These are phyloP conservation scores for Mormyrus lacerda DNA, from an alignment of 2,113 vertebrate genomes.

Conservation along the genomic window DNA sequence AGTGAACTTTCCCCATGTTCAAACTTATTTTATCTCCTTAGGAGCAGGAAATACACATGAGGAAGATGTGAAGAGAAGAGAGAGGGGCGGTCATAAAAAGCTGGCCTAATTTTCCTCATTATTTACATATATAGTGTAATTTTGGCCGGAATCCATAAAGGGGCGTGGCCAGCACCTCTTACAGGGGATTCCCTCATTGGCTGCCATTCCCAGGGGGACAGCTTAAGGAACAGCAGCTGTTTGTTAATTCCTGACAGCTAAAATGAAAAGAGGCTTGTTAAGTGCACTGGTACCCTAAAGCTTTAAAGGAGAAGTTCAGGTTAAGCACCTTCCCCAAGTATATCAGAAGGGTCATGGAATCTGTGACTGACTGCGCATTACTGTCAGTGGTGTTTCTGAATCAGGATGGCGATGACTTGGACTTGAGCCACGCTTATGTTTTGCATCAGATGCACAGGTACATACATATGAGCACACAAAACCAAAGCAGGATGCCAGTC, in stretches of 20 bases:
- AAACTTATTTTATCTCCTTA: slow-evolving; percentile 14
- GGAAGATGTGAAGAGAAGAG: slow-evolving; percentile 12
- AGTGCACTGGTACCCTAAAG: background rate
- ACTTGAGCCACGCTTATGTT: background rate
- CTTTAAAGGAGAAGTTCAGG: background rate
- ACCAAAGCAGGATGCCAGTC: background rate
- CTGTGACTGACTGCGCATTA: background rate
- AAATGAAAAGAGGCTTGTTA: background rate
- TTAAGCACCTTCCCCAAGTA: background rate
- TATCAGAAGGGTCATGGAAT: background rate
- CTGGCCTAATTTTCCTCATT: background rate
- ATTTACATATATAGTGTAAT: background rate
- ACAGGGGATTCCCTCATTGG: background rate
- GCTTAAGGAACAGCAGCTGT: background rate
- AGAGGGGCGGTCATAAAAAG: background rate
- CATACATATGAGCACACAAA: background rate
- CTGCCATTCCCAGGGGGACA: no score
- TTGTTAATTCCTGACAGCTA: background rate
- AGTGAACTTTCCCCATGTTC: slow-evolving; percentile 18
- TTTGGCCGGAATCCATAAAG: background rate
- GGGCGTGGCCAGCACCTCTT: background rate
- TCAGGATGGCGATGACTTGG: background rate
- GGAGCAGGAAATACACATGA: slow-evolving; percentile 22
- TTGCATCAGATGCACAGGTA: background rate
- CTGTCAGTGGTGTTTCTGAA: background rate